Percentiles rank a stretch among this genome's conserved stretches.
phyloP scores from a whole-genome alignment of 1,140 invertebrate species.

The Anthonomus grandis region DNA sequence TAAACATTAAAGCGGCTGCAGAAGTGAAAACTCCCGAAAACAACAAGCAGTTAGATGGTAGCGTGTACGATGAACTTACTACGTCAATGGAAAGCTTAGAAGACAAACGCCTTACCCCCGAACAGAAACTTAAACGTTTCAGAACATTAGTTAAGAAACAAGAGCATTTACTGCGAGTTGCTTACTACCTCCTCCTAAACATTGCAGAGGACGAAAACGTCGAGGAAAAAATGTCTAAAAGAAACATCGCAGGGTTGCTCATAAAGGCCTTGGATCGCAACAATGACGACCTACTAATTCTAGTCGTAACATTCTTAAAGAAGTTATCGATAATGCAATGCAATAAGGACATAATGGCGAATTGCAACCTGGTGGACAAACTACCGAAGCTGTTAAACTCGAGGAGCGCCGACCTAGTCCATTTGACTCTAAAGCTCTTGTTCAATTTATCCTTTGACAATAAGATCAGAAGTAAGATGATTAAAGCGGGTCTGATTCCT shows the following conservation, averaged over 20 bases:
- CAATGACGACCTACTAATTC: constrained; percentile 81
- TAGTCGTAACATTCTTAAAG: constrained; percentile 93
- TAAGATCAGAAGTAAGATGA: constrained; percentile 82
- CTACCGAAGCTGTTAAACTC: constrained; percentile 69
- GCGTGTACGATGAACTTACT: constrained; percentile 64
- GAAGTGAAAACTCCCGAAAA: constrained; percentile 25
- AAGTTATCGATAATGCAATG: constrained; percentile 92
- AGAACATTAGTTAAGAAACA: constrained; percentile 68
- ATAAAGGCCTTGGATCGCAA: constrained; percentile 83
- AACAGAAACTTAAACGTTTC: constrained; percentile 40
- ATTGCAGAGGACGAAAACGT: constrained; percentile 92
- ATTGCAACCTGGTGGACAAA: constrained; percentile 71
- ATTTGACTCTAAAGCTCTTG: constrained; percentile 81
- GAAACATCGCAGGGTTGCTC: constrained; percentile 85
- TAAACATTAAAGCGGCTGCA: constrained; percentile 45
- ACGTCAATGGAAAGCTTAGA: constrained; percentile 66
- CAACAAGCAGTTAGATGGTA: constrained; percentile 45
- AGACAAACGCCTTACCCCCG: constrained; percentile 71
- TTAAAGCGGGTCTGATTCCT: constrained; percentile 82
- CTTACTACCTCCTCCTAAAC: constrained; percentile 90
- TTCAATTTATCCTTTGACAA: constrained; percentile 98
- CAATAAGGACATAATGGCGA: constrained; percentile 90
- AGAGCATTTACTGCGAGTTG: constrained; percentile 83
- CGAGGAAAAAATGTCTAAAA: constrained; percentile 96
- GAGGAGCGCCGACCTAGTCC: constrained; percentile 77